phyloP scores from a whole-genome alignment of 2,797 vertebrate species.

The Melanotaenia trifasciata region DNA sequence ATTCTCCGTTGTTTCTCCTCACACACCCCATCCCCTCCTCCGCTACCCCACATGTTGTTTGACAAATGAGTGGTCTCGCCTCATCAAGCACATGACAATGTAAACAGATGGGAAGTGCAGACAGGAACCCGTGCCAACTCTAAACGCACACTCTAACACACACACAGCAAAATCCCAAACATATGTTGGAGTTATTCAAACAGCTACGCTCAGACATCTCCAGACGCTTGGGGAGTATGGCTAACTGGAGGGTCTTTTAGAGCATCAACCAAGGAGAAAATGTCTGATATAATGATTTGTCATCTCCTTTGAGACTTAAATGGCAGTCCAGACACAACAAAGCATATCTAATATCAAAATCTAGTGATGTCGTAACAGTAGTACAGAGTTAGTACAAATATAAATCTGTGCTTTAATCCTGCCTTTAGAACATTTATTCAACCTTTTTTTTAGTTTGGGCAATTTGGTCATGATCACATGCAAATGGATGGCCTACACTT shows the following conservation, averaged over 20 bases:
- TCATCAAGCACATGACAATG: constrained; percentile 82
- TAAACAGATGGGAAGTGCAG: constrained; percentile 83
- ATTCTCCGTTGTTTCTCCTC: constrained; percentile 55
- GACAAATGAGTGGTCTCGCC: constrained; percentile 84
- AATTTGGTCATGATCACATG: not conserved
- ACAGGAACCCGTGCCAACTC: constrained; percentile 69
- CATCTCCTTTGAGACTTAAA: constrained; percentile 35
- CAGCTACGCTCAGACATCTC: constrained; percentile 44
- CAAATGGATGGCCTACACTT: too few species aligned
- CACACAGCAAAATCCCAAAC: constrained; percentile 48
- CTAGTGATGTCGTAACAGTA: not conserved
- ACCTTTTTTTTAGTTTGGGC: not conserved
- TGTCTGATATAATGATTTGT: constrained; percentile 60
- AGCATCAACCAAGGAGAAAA: constrained; percentile 39
- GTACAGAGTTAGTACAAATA: not conserved
- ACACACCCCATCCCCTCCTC: constrained; percentile 43
- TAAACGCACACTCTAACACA: constrained; percentile 19
- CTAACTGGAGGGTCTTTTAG: constrained; percentile 47
- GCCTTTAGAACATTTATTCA: not conserved
- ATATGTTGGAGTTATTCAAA: constrained; percentile 73
- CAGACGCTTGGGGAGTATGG: constrained; percentile 52
- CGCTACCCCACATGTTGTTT: constrained; percentile 79
- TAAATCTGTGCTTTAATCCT: not conserved
- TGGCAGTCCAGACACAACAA: not conserved
- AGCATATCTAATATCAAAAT: not conserved